Evolutionary conservation across 2,888 invertebrate species (phyloP).

Genomic region (Allophyes oxyacanthae): DNA sequence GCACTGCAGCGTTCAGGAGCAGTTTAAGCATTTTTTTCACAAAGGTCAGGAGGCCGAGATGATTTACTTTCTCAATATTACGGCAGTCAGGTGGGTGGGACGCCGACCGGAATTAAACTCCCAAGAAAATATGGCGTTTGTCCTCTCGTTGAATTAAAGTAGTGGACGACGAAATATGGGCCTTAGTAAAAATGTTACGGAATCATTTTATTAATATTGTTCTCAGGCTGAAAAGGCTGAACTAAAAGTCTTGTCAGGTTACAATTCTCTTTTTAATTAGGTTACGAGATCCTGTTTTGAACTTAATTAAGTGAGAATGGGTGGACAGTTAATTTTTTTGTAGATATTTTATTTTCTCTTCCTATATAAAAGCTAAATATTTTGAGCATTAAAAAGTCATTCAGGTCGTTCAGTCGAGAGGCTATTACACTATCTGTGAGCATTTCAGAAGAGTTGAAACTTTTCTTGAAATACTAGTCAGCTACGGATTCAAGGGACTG

Average conservation of each 20-base stretch:
- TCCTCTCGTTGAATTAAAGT: conserved; percentile 50
- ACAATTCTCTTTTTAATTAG: conserved; percentile 2
- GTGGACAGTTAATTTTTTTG: neutral
- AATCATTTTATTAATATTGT: too few relatives aligned
- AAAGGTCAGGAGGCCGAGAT: conserved; percentile 69
- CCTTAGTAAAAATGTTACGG: conserved; percentile 21
- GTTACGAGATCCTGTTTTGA: too few relatives aligned
- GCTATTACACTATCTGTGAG: conserved; percentile 33
- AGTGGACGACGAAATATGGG: conserved; percentile 29
- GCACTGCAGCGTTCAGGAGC: conserved; percentile 34
- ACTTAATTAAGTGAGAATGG: too few relatives aligned
- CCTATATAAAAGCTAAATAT: conserved; percentile 18
- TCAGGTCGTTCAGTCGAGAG: conserved; percentile 26
- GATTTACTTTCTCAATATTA: conserved; percentile 82
- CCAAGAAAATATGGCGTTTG: conserved; percentile 72
- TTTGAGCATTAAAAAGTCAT: conserved; percentile 43
- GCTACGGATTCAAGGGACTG: neutral
- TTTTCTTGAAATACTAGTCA: conserved; percentile 24
- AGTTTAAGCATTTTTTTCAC: conserved; percentile 62
- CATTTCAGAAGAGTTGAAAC: conserved; percentile 16
- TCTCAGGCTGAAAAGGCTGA: too few relatives aligned
- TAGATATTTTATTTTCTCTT: conserved; percentile 2
- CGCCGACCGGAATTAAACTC: conserved; percentile 78
- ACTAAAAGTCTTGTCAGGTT: too few relatives aligned
- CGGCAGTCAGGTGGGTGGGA: conserved; percentile 75